phyloP scores from a whole-genome alignment of 2,113 vertebrate species.

The Mustela nigripes region DNA sequence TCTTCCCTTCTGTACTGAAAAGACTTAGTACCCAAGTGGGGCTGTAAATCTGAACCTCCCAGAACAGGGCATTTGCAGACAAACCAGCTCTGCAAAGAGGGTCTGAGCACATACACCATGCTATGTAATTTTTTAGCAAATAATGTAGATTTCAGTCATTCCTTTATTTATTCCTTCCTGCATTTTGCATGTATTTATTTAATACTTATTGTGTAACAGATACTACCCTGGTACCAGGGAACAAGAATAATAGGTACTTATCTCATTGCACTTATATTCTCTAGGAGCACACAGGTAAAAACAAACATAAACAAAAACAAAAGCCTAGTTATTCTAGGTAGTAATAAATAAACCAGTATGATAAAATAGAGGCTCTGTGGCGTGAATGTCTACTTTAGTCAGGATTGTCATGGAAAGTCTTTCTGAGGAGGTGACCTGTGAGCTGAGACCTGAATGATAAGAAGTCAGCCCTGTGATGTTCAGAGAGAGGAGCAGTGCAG shows the following conservation, averaged over 20 bases:
- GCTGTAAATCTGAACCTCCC: background rate
- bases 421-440: background rate
- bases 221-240: background rate
- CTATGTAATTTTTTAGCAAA: background rate
- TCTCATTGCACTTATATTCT: background rate
- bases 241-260: background rate
- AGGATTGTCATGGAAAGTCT: background rate
- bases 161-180: background rate
- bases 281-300: background rate
- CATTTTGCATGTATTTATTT: background rate
- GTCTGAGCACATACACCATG: background rate
- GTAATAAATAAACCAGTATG: background rate
- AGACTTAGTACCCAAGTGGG: background rate
- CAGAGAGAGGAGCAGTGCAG: background rate
- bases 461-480: background rate
- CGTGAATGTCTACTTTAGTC: background rate
- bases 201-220: background rate
- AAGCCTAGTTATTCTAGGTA: background rate
- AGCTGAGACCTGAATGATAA: background rate
- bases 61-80: background rate
- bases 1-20: background rate
- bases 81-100: background rate
- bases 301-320: background rate
- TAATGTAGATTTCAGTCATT: background rate
- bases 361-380: background rate